Evolutionary conservation across 1,140 invertebrate species (phyloP), one percentile per base, ranked within the genome.

Genomic region (Drosophila prosaltans): DNA sequence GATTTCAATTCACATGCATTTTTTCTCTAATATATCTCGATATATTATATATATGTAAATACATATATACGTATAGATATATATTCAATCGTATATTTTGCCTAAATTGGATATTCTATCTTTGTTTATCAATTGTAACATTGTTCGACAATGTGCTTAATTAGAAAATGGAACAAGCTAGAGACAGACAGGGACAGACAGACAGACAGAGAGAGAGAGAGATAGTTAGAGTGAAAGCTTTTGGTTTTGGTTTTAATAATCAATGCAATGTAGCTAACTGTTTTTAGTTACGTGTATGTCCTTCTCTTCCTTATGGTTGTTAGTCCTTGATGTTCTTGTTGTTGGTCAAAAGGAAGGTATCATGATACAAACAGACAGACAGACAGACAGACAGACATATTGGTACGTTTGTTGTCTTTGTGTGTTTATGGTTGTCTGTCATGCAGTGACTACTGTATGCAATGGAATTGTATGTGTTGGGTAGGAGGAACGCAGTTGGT

Each of bases 401-500:
- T 26, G 45, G 45, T 51, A 21, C 24, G 45, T 26, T 48, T 21
- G 4, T 24, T 24, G 7, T 24, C 5, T n/a, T 45, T 62, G 60
- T 48, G 61, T 65, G 57, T 72, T 68, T 65, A 59, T 71, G 41
- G 41, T 39, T 28, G 32, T 40, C 51, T 76, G 73, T 24, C 69
- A 74, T 59, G 40, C 45, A 63, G 39, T 39, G 61, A 70, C 74
- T 76, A 79, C 77, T 76, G 77, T 51, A 51, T 76, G 74, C 65
- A 64, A 66, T 61, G 48, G 58, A 51, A 51, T 26, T 51, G 45
- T 51, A 51, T 24, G 45, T 2, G 32, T 36, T 4, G 32, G 32
- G 6, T 7, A 36, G 32, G 32, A 36, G 32, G 32, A 30, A 30
- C 28, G 4, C 32, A 36, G 32, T 5, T 4, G 32, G 32, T 36